Evolutionary conservation across 2,113 vertebrate genomes (phyloP).

Genomic region (Oriolus oriolus): DNA sequence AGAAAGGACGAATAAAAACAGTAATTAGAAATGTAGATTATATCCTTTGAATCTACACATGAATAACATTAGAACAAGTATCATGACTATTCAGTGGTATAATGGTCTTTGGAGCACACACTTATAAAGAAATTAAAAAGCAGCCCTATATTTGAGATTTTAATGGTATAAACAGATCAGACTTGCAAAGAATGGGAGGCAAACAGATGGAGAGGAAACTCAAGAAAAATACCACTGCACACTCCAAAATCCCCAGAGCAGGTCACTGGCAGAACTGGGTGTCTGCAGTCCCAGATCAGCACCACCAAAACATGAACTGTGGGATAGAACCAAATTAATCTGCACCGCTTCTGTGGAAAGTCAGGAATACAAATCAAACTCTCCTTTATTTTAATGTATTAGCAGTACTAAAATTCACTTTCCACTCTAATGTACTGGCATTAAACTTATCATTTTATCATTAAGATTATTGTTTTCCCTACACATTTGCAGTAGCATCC

Average conservation of each 20-base stretch:
- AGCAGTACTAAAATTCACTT: not conserved
- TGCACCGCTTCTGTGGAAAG: not conserved
- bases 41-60: not conserved
- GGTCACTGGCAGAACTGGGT: not conserved
- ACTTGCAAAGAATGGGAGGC: not conserved
- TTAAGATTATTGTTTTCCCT: constrained; percentile 41
- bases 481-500: constrained; percentile 9
- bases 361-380: not conserved
- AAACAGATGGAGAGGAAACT: not conserved
- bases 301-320: accelerated
- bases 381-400: not conserved
- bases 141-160: not conserved
- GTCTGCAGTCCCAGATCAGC: not conserved
- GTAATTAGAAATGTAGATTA: constrained; percentile 7
- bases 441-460: constrained; percentile 32
- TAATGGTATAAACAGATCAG: constrained; percentile 9
- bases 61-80: not conserved
- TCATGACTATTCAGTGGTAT: not conserved
- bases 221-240: not conserved
- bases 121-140: not conserved
- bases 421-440: not conserved
- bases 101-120: not conserved
- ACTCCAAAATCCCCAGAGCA: not conserved
- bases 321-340: not conserved
- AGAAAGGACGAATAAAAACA: not conserved